phyloP scores from a whole-genome alignment of 1,140 invertebrate genomes.

The Drosophila ogumai region DNA sequence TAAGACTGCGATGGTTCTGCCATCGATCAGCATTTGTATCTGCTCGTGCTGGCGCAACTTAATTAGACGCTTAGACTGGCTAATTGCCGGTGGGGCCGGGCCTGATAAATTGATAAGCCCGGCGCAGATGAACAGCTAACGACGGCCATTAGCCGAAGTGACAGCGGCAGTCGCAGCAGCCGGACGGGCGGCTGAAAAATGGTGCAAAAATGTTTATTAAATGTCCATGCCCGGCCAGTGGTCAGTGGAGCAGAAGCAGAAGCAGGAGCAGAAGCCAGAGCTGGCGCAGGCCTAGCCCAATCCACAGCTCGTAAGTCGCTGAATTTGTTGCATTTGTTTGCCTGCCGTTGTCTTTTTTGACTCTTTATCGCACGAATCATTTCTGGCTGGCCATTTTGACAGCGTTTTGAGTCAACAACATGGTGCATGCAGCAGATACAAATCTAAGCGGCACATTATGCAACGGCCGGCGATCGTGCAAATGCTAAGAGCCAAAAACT shows the following conservation, averaged over 20 bases:
- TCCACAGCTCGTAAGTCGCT: constrained; percentile 15
- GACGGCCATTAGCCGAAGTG: constrained; percentile 73
- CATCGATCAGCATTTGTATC: constrained; percentile 75
- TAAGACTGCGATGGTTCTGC: not conserved
- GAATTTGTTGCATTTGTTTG: constrained; percentile 56
- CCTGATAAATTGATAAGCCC: constrained; percentile 78
- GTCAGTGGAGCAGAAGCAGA: constrained; percentile 35
- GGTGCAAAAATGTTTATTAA: constrained; percentile 81
- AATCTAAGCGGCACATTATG: constrained; percentile 80
- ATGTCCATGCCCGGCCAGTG: constrained; percentile 60
- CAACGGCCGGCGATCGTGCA: constrained; percentile 63
- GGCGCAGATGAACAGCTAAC: constrained; percentile 76
- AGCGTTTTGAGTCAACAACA: constrained; percentile 83
- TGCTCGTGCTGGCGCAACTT: constrained; percentile 67
- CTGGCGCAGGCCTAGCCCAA: constrained; percentile 25
- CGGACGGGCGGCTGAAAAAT: constrained; percentile 62
- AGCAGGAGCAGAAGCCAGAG: not conserved
- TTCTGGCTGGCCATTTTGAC: constrained; percentile 78
- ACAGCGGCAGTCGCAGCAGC: constrained; percentile 38
- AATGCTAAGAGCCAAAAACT: constrained; percentile 68
- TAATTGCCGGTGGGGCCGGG: constrained; percentile 61
- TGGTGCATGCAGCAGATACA: constrained; percentile 79
- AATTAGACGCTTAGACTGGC: constrained; percentile 77
- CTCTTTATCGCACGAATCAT: constrained; percentile 78
- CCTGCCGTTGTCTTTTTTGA: constrained; percentile 51